These are phyloP conservation scores for Silurus glanis DNA, from an alignment of 2,113 vertebrate species.

Conservation along the genomic window DNA sequence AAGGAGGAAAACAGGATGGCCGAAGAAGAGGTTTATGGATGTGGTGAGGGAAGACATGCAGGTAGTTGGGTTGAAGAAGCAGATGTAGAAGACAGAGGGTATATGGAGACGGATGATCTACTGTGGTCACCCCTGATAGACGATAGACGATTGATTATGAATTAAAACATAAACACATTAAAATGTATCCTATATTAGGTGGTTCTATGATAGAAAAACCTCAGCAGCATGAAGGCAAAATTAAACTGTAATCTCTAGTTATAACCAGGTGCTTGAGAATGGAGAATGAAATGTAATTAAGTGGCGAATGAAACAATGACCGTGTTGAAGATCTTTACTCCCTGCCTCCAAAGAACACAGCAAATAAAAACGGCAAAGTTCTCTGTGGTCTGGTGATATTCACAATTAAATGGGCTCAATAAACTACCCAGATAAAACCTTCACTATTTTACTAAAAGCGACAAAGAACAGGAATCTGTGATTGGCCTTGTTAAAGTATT, in stretches of 20 bases:
- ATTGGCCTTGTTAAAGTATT: background rate
- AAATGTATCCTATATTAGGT: too few species aligned
- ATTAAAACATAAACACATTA: too few species aligned
- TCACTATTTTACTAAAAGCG: background rate
- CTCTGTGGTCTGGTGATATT: background rate
- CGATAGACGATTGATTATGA: too few species aligned
- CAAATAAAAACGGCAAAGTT: slow-evolving; percentile 13
- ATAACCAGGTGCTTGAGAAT: background rate
- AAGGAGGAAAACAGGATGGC: too few species aligned
- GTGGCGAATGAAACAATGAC: background rate
- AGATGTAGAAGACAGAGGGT: too few species aligned
- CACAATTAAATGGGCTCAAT: background rate
- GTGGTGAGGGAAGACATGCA: too few species aligned
- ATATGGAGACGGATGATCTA: too few species aligned
- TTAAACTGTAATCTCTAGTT: background rate
- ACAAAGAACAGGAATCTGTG: slow-evolving; percentile 17
- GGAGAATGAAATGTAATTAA: background rate
- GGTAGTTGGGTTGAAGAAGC: too few species aligned
- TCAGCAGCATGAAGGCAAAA: background rate
- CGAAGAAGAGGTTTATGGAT: too few species aligned
- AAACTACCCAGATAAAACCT: background rate
- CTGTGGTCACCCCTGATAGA: too few species aligned
- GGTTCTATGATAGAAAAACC: too few species aligned
- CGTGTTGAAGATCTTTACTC: background rate
- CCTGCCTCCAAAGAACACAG: too few species aligned